Evolutionary conservation across 1,140 invertebrate genomes (phyloP).

Genomic region (Lasioglossum albipes): DNA sequence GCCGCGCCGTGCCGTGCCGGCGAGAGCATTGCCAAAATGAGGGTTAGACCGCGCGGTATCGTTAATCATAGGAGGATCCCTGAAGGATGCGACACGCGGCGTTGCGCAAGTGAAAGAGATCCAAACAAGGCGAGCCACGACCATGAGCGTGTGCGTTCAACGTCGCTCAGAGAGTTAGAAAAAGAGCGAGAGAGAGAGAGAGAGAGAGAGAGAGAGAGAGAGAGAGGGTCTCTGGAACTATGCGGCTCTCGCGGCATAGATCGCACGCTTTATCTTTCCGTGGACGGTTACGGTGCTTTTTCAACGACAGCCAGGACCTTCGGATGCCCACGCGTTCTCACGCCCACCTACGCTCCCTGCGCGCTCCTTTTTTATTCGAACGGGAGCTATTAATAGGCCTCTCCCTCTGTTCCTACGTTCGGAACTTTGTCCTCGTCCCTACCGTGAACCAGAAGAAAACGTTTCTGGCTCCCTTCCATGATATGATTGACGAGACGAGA

Average conservation of each 20-base stretch:
- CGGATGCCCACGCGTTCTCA: slow-evolving; percentile 44
- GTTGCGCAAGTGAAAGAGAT: slow-evolving; percentile 31
- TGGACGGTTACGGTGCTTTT: slow-evolving; percentile 30
- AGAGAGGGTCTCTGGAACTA: no score
- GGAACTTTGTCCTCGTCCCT: neutral
- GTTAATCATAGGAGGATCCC: slow-evolving; percentile 38
- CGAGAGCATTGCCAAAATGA: slow-evolving; percentile 13
- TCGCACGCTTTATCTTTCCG: slow-evolving; percentile 14
- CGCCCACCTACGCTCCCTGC: slow-evolving; percentile 30
- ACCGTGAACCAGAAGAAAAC: neutral
- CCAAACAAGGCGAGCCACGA: slow-evolving; percentile 13
- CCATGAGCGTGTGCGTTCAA: neutral
- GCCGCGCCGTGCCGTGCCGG: no score
- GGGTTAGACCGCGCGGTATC: neutral
- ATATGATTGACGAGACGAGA: no score
- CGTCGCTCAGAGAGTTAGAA: no score
- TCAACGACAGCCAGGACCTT: slow-evolving; percentile 45
- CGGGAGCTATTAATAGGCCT: neutral
- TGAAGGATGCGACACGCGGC: neutral
- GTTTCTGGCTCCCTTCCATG: neutral
- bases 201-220: no score
- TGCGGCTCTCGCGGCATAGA: slow-evolving; percentile 1
- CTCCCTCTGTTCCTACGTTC: neutral
- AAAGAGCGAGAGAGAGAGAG: no score
- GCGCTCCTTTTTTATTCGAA: slow-evolving; percentile 37